Conservation (phyloP, 2,888 invertebrate genomes). For the Epiblema foenella region DNA sequence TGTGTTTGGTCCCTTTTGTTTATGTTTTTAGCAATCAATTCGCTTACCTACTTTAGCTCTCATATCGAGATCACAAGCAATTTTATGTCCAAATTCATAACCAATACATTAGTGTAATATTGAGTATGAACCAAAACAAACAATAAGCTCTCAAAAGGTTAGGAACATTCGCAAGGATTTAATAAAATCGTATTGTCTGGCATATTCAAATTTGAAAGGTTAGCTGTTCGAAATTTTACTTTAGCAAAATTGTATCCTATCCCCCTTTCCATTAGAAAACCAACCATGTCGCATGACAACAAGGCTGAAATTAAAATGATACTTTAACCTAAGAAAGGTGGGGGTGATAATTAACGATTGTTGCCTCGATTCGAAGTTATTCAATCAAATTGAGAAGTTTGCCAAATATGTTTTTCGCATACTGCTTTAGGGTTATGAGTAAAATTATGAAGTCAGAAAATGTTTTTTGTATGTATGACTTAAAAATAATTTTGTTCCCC, state of each 20-base stretch:
- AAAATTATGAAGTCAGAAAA: not conserved
- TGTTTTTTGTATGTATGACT: not conserved
- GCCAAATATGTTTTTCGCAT: conserved; percentile 19
- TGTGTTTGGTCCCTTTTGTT: too few relatives aligned
- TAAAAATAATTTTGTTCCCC: too few relatives aligned
- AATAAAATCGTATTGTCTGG: conserved; percentile 27
- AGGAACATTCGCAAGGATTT: conserved; percentile 14
- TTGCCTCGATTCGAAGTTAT: conserved; percentile 12
- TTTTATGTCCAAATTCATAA: not conserved
- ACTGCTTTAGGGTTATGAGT: not conserved
- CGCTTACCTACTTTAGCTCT: too few relatives aligned
- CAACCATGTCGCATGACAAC: not conserved
- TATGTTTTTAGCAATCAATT: too few relatives aligned
- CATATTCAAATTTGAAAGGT: conserved; percentile 4
- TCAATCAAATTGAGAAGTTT: conserved; percentile 30
- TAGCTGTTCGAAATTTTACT: not conserved
- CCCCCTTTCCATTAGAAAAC: not conserved
- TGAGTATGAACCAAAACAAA: not conserved
- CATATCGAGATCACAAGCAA: too few relatives aligned
- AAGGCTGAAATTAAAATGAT: not conserved
- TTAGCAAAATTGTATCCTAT: not conserved
- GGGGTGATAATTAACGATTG: not conserved
- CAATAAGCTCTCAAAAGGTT: not conserved
- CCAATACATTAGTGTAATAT: not conserved
- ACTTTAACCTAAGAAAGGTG: not conserved